Evolutionary conservation across 2,113 vertebrate genomes (phyloP).

Genomic region (Centrocercus urophasianus): DNA sequence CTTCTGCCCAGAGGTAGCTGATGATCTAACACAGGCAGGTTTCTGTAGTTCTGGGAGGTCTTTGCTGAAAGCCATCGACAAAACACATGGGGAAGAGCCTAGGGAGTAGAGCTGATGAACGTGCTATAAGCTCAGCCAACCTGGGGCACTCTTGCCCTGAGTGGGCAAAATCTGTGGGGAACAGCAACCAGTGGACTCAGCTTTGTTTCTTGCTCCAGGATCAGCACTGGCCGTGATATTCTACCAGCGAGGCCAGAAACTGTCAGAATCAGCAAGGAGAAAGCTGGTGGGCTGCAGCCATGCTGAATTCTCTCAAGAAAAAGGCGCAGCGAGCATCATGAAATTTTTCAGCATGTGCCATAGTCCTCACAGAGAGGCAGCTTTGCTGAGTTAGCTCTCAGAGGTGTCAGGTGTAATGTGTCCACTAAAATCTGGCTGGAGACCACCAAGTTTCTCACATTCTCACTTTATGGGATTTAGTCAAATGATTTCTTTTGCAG

Average conservation of each 20-base stretch:
- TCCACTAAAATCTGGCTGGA: neutral
- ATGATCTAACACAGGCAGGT: neutral
- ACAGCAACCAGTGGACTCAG: neutral
- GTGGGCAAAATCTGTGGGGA: neutral
- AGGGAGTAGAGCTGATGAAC: neutral
- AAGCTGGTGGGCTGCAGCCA: neutral
- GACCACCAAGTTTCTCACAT: neutral
- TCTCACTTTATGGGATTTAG: neutral
- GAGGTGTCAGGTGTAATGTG: neutral
- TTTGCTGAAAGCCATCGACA: neutral
- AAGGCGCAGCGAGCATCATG: fast-evolving
- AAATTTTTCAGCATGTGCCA: neutral
- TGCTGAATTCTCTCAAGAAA: fast-evolving
- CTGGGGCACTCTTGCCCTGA: fast-evolving
- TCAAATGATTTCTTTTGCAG: neutral
- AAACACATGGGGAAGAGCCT: neutral
- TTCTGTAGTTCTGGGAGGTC: neutral
- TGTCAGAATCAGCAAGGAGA: neutral
- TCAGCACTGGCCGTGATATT: fast-evolving
- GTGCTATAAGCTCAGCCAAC: neutral
- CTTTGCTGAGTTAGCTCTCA: neutral
- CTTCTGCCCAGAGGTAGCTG: neutral
- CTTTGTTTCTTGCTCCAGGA: neutral
- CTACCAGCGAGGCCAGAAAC: neutral
- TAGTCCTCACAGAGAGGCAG: neutral